Conservation (phyloP, 2,113 vertebrate genomes). For the Acrocephalus kingi region DNA sequence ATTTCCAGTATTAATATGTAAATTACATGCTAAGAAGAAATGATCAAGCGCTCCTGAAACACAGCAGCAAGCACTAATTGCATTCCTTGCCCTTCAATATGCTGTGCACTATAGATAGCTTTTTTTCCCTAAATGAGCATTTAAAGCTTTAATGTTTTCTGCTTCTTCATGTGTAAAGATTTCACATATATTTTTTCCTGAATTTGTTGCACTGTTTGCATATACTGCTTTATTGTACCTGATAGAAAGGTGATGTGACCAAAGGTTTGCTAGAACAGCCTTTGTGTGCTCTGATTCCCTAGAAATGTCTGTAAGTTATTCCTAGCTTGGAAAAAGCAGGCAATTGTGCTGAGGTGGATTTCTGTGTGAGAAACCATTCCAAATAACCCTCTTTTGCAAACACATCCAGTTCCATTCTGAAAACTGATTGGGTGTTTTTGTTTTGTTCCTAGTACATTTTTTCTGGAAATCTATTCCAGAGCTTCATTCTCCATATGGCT, state of each 20-base stretch:
- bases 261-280: not conserved
- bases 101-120: not conserved
- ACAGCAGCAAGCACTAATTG: not conserved
- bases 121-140: not conserved
- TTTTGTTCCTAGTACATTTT: not conserved
- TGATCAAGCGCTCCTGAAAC: not conserved
- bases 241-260: not conserved
- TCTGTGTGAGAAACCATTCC: not conserved
- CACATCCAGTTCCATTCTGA: not conserved
- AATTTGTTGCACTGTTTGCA: not conserved
- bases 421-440: not conserved
- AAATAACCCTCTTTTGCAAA: not conserved
- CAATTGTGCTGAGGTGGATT: not conserved
- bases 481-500: not conserved
- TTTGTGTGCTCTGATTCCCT: not conserved
- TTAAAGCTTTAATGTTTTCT: not conserved
- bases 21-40: slow-evolving; percentile 13
- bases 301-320: not conserved
- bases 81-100: not conserved
- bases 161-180: not conserved
- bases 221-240: not conserved
- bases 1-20: slow-evolving; percentile 27
- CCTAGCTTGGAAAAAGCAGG: not conserved
- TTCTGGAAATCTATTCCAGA: not conserved
- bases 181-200: not conserved